These are phyloP conservation scores for Hetaerina titia DNA, from an alignment of 2,888 invertebrate species.

Conservation along the genomic window DNA sequence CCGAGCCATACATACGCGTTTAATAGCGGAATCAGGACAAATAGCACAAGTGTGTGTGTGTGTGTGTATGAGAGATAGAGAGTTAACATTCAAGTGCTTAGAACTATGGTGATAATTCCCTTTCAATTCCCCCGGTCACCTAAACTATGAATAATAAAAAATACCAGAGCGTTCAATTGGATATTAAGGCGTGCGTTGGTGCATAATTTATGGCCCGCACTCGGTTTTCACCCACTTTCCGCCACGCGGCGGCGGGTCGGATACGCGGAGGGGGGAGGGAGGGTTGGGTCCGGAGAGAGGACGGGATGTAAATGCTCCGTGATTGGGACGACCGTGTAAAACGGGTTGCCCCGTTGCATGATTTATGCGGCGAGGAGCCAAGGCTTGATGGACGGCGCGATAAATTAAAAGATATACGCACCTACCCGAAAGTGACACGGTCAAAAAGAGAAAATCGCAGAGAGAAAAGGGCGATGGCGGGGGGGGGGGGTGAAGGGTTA, in stretches of 20 bases:
- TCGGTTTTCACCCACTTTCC: background rate
- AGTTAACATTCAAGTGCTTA: no score
- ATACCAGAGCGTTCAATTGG: background rate
- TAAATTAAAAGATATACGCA: slow-evolving; percentile 19
- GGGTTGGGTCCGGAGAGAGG: background rate
- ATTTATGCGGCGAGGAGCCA: background rate
- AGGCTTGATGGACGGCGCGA: slow-evolving; percentile 15
- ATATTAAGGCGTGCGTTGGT: background rate
- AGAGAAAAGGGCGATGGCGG: no score
- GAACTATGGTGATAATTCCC: no score
- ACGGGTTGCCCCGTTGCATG: slow-evolving; percentile 2
- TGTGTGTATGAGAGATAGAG: no score
- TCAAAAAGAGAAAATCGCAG: slow-evolving; percentile 3
- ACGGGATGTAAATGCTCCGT: background rate
- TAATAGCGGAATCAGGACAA: no score
- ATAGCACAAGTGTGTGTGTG: no score
- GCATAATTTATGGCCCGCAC: background rate
- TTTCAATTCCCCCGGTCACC: background rate
- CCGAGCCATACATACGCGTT: no score
- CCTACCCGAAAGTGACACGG: background rate
- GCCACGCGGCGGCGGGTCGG: background rate
- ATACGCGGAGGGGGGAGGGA: background rate
- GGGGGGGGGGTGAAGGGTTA: background rate
- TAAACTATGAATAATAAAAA: background rate
- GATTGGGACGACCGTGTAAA: background rate